Evolutionary conservation across 1,140 invertebrate genomes (phyloP).

Genomic region (Brachionus angularis): DNA sequence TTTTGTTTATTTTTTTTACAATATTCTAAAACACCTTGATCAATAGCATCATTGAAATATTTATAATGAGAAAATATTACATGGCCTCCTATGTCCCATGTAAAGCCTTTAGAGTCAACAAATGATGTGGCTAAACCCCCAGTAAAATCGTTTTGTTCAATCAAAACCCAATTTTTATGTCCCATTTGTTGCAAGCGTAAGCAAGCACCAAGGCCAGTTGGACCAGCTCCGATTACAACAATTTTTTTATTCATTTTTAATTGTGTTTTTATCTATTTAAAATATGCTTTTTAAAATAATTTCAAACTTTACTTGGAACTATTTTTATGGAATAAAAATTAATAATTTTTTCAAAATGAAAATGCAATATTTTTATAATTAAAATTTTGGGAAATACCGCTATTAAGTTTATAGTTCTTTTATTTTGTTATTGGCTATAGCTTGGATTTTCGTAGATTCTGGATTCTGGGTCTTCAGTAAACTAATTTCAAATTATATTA

Average conservation of each 20-base stretch:
- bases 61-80: conserved; percentile 49
- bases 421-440: no score
- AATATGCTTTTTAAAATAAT: no score
- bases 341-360: no score
- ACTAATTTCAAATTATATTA: no score
- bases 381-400: no score
- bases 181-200: conserved; percentile 48
- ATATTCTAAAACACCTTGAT: conserved; percentile 10
- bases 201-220: conserved; percentile 48
- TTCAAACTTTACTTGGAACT: no score
- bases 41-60: neutral
- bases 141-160: conserved; percentile 45
- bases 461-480: no score
- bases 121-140: conserved; percentile 51
- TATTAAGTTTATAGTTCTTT: no score
- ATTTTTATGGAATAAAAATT: no score
- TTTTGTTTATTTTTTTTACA: neutral
- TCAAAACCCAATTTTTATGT: neutral
- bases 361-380: no score
- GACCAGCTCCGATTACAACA: conserved; percentile 48
- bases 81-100: conserved; percentile 55
- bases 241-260: conserved; percentile 46
- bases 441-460: no score
- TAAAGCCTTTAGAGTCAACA: conserved; percentile 50
- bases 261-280: no score